A percentile compares a stretch with the other conserved stretches of the same genome.
Conservation (phyloP, 2,888 invertebrate species). For the Arctia plantaginis region DNA sequence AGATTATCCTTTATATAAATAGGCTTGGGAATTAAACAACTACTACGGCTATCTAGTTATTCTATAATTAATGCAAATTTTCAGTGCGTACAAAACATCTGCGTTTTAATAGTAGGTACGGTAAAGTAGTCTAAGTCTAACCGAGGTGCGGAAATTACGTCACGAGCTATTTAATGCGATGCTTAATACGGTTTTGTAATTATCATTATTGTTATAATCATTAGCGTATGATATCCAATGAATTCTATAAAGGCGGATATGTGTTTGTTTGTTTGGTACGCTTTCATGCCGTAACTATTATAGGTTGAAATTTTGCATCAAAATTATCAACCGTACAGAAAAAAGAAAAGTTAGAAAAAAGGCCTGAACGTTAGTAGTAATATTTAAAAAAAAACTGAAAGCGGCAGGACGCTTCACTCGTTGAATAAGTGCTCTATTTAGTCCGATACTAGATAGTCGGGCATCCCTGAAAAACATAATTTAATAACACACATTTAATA, state of each 20-base stretch:
- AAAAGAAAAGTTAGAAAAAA: too few species aligned
- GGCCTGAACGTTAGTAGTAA: too few species aligned
- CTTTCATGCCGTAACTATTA: neutral
- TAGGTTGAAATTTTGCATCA: neutral
- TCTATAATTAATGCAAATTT: constrained; percentile 1
- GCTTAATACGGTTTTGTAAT: neutral
- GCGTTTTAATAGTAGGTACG: neutral
- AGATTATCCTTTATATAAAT: neutral
- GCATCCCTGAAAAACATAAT: neutral
- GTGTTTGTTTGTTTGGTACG: neutral
- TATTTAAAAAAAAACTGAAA: too few species aligned
- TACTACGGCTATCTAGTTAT: neutral
- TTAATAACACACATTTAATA: neutral
- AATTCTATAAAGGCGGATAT: neutral
- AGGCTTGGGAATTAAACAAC: neutral
- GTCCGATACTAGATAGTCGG: neutral
- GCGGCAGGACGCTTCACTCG: neutral
- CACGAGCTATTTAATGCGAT: neutral
- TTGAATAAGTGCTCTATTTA: neutral
- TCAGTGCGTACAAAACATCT: constrained; percentile 6
- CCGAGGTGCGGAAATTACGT: neutral
- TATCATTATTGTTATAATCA: neutral
- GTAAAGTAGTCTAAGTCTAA: neutral
- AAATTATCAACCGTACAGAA: too few species aligned
- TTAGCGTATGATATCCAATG: neutral